Percentiles rank a stretch among this genome's conserved stretches.
Evolutionary conservation across 2,113 vertebrate genomes (phyloP).

Genomic region (Tenebrosternarchus preto): DNA sequence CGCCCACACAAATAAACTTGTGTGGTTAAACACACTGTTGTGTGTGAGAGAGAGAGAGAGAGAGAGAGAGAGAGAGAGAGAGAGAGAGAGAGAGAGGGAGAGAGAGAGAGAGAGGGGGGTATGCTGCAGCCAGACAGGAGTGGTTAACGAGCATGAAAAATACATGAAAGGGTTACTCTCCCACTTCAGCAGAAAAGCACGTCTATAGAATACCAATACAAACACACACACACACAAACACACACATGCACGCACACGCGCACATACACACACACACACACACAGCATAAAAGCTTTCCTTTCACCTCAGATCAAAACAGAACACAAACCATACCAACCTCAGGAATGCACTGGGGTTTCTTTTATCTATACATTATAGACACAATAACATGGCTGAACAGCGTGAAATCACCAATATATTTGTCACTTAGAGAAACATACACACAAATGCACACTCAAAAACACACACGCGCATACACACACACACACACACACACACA

Average conservation of each 20-base stretch:
- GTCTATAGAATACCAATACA: constrained; percentile 54
- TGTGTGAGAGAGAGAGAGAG: background rate
- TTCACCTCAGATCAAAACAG: constrained; percentile 24
- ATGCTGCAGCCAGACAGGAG: constrained; percentile 60
- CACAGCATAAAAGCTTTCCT: background rate
- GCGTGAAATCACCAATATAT: background rate
- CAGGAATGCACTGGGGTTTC: background rate
- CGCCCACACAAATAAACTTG: too few relatives aligned
- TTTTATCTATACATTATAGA: constrained; percentile 1
- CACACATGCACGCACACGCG: background rate
- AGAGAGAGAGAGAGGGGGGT: constrained; percentile 28
- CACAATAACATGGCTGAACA: background rate
- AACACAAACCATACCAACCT: background rate
- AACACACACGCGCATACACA: constrained; percentile 1
- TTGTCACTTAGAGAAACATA: background rate
- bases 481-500: constrained; percentile 5
- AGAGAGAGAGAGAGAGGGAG: constrained; percentile 10
- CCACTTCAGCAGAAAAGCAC: constrained; percentile 35
- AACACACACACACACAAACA: background rate
- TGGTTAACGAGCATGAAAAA: constrained; percentile 66
- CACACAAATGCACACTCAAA: constrained; percentile 9
- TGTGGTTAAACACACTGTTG: too few relatives aligned
- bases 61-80: constrained; percentile 19
- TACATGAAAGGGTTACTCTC: constrained; percentile 69
- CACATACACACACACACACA: background rate